These are phyloP conservation scores for Chionodraco myersi DNA, from an alignment of 2,113 vertebrate species.

Conservation along the genomic window DNA sequence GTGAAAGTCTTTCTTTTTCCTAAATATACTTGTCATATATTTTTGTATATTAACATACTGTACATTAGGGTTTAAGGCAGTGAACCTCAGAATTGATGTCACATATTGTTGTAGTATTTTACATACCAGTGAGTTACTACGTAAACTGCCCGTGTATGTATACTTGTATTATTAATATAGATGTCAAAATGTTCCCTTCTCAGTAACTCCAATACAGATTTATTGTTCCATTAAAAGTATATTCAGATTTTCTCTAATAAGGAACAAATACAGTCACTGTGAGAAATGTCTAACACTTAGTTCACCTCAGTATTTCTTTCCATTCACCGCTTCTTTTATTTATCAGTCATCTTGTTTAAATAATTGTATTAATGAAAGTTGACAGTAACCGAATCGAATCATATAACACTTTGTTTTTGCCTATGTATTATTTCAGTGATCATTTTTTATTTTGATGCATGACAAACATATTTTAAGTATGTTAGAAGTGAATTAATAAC, in stretches of 20 bases:
- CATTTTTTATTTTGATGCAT: neutral
- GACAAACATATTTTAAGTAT: no score
- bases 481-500: no score
- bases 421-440: no score
- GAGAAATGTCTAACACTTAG: neutral
- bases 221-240: slow-evolving; percentile 6
- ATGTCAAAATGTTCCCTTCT: slow-evolving; percentile 37
- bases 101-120: slow-evolving; percentile 33
- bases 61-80: slow-evolving; percentile 56
- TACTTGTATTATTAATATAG: slow-evolving; percentile 36
- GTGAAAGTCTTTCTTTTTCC: slow-evolving; percentile 37
- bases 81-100: slow-evolving; percentile 32
- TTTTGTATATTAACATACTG: slow-evolving; percentile 75
- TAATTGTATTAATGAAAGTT: neutral
- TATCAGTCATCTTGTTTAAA: neutral
- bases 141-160: neutral
- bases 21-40: slow-evolving; percentile 67
- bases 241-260: slow-evolving; percentile 1
- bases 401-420: no score
- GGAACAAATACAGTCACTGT: slow-evolving; percentile 17
- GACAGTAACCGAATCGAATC: neutral
- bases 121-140: neutral
- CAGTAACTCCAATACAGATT: slow-evolving; percentile 20
- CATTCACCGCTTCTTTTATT: neutral
- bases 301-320: neutral